phyloP scores from a whole-genome alignment of 2,888 invertebrate species.

The Meghimatium bilineatum region DNA sequence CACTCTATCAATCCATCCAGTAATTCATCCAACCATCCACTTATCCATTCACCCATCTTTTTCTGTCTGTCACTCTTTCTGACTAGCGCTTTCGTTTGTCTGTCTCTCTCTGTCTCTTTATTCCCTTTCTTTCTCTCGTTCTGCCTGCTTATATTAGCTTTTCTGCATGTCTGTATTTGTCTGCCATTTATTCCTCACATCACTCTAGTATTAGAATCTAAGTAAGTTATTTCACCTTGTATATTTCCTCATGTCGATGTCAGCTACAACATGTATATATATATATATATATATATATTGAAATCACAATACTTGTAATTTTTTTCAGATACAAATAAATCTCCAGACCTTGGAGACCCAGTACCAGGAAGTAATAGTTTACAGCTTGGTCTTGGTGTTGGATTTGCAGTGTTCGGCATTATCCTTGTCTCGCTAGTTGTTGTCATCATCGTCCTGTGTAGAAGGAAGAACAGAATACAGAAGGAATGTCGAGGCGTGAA shows the following conservation, averaged over 20 bases:
- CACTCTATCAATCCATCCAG: not conserved
- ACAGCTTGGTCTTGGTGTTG: slow-evolving; percentile 9
- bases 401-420: not conserved
- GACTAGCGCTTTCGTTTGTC: too few species aligned
- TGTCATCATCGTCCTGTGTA: not conserved
- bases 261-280: too few species aligned
- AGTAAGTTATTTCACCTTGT: too few species aligned
- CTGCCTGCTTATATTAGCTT: too few species aligned
- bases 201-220: too few species aligned
- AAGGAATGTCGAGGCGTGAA: not conserved
- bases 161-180: not conserved
- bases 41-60: not conserved
- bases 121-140: too few species aligned
- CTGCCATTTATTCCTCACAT: not conserved
- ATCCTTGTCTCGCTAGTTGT: not conserved
- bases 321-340: too few species aligned
- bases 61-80: not conserved
- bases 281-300: too few species aligned
- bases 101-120: too few species aligned
- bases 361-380: not conserved
- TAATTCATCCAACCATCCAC: not conserved
- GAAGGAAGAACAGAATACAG: not conserved
- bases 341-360: too few species aligned
- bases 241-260: too few species aligned
- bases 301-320: too few species aligned